A percentile compares a stretch with the other conserved stretches of the same genome.
Evolutionary conservation across 2,888 invertebrate species (phyloP).

Genomic region (Melipona bicolor): DNA sequence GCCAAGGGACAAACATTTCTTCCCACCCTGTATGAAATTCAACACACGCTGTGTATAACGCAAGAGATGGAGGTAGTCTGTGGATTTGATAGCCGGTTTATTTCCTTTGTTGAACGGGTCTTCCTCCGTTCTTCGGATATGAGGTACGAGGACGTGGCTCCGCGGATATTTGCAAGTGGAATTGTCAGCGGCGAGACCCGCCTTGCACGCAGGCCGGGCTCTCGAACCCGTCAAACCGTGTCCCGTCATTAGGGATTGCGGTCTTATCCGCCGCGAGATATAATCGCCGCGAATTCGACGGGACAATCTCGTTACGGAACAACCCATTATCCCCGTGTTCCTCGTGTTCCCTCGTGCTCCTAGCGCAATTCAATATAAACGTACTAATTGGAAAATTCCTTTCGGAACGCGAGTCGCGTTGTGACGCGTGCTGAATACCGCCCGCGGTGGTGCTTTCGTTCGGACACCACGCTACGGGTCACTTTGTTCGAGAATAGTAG

Average conservation of each 20-base stretch:
- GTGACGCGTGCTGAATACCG: slow-evolving; percentile 22
- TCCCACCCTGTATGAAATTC: no score
- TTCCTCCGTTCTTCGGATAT: slow-evolving; percentile 1
- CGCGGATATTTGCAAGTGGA: slow-evolving; percentile 56
- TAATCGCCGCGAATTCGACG: slow-evolving; percentile 69
- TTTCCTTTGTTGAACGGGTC: not conserved
- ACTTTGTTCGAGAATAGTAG: not conserved
- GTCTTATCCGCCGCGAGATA: slow-evolving; percentile 65
- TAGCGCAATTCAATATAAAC: slow-evolving; percentile 77
- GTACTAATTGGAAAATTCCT: slow-evolving; percentile 78
- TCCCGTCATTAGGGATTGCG: slow-evolving; percentile 65
- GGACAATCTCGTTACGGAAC: slow-evolving; percentile 73
- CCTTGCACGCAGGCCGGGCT: slow-evolving; percentile 38
- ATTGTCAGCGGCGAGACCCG: slow-evolving; percentile 51
- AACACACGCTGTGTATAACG: no score
- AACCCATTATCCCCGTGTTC: slow-evolving; percentile 75
- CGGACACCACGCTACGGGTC: not conserved
- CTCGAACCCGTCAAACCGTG: slow-evolving; percentile 59
- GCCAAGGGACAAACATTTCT: no score
- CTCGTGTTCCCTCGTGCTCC: slow-evolving; percentile 69
- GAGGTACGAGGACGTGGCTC: slow-evolving; percentile 27
- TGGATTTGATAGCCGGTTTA: not conserved
- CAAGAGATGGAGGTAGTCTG: no score
- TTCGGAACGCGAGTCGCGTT: slow-evolving; percentile 66
- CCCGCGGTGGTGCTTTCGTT: not conserved